Conservation (phyloP, 2,888 invertebrate genomes). For the Diachrysia chrysitis region DNA sequence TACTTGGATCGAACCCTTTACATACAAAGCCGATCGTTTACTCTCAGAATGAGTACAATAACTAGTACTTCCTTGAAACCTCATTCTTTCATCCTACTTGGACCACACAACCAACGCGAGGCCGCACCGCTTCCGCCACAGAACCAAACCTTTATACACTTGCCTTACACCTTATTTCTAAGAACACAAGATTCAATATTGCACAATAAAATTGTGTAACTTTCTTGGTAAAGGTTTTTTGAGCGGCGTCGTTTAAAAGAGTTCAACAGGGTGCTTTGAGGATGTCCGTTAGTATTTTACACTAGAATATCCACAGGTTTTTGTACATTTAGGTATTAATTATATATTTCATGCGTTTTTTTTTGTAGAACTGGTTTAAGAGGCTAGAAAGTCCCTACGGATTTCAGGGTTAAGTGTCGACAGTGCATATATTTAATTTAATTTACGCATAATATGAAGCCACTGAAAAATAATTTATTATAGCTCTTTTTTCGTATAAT, state of each 20-base stretch:
- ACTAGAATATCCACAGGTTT: conserved; percentile 48
- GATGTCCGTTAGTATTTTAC: conserved; percentile 70
- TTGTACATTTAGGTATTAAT: conserved; percentile 12
- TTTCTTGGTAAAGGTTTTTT: conserved; percentile 61
- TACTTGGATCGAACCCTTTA: neutral
- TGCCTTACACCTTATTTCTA: conserved; percentile 48
- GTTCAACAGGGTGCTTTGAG: conserved; percentile 78
- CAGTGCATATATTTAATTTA: too few species aligned
- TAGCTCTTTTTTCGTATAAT: too few species aligned
- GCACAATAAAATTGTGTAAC: conserved; percentile 6
- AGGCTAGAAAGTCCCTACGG: neutral
- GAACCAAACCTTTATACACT: conserved; percentile 55
- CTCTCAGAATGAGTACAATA: neutral
- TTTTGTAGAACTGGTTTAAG: neutral
- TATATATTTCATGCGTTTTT: neutral
- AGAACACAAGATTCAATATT: conserved; percentile 50
- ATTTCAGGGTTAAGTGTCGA: too few species aligned
- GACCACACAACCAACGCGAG: conserved; percentile 68
- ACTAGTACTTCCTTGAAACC: conserved; percentile 29
- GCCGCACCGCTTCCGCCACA: conserved; percentile 77
- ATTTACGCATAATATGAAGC: too few species aligned
- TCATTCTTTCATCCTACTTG: conserved; percentile 52
- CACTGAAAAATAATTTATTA: too few species aligned
- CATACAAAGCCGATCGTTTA: neutral
- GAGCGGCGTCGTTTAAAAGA: conserved; percentile 73